Evolutionary conservation across 2,797 vertebrate genomes (phyloP).

Genomic region (Dicrostonyx torquatus): DNA sequence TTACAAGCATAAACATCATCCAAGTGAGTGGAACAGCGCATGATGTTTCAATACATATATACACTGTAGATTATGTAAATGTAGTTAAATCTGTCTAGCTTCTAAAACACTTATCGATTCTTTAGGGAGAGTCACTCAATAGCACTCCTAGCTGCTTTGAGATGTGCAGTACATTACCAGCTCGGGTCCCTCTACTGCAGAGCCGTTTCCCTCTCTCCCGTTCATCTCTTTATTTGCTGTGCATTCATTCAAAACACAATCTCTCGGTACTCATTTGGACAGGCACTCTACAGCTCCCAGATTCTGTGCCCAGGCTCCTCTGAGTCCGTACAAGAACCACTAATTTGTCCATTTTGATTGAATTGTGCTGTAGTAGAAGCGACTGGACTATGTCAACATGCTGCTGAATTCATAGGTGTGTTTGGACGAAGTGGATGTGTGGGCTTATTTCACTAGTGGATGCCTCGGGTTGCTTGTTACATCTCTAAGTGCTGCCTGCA

Average conservation of each 20-base stretch:
- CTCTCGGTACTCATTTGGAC: constrained; percentile 15
- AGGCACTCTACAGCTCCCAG: neutral
- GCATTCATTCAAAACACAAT: neutral
- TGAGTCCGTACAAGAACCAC: neutral
- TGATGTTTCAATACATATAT: neutral
- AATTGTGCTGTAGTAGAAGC: constrained; percentile 8
- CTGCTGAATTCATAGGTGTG: constrained; percentile 23
- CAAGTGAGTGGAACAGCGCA: neutral
- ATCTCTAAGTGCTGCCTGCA: neutral
- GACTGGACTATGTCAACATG: constrained; percentile 23
- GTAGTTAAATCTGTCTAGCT: neutral
- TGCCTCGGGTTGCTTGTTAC: neutral
- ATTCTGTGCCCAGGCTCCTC: neutral
- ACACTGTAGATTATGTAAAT: neutral
- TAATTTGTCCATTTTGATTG: constrained; percentile 49
- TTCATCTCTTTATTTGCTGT: neutral
- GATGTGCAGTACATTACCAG: neutral
- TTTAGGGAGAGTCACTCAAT: neutral
- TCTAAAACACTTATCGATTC: neutral
- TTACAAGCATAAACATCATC: neutral
- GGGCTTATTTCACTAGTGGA: constrained; percentile 63
- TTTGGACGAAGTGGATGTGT: neutral
- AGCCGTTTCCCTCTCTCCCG: neutral
- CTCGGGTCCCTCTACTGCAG: too few species aligned
- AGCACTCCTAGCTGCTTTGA: neutral